Base-by-base conservation (phyloP, 2,797 vertebrate species). In the Vultur gryphus region DNA sequence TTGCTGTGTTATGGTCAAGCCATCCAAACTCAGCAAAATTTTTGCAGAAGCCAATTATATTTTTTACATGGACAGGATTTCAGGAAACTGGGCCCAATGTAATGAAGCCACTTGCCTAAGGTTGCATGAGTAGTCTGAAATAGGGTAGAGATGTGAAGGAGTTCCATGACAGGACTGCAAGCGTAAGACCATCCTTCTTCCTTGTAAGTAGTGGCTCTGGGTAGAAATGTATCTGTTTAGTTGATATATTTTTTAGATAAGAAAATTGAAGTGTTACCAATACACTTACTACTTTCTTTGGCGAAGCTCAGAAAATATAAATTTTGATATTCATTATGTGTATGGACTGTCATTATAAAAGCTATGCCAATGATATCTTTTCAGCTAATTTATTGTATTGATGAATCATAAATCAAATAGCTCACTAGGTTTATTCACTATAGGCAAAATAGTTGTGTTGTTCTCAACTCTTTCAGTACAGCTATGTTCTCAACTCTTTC, bases 31-130 rank as follows among this genome's bases (percentile, higher is more conserved):
- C 20, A 66, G 52, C 2, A 43, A 66, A 64, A 81, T 44, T 58
- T 20, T 80, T 78, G 21, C 11, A 37, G 17, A 81, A 86, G 8
- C 6, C 16, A 37, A 20, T 48, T 35, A 3, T 1, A 7, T 24
- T 44, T 79, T 81, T n/a, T 12, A 5, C 26, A 24, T 7, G 9
- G 48, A 26, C 3, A 48, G 18, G 7, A 55, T 51, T 21, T 84
- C 18, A 52, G 28, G n/a, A 65, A 89, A 28, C 11, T n/a, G 55
- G 46, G 6, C 7, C 19, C 3, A 0, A 3, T 7, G 1, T 37
- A 49, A 55, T 28, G 21, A 71, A 70, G 16, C 31, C 10, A 29
- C 11, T 64, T 79, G 33, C 14, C 25, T 31, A 39, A 80, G 8
- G 3, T 75, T 59, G 24, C 11, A 19, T 15, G 26, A 49, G 6